Evolutionary conservation across 2,888 invertebrate species (phyloP).

Genomic region (Osmoderma eremita): DNA sequence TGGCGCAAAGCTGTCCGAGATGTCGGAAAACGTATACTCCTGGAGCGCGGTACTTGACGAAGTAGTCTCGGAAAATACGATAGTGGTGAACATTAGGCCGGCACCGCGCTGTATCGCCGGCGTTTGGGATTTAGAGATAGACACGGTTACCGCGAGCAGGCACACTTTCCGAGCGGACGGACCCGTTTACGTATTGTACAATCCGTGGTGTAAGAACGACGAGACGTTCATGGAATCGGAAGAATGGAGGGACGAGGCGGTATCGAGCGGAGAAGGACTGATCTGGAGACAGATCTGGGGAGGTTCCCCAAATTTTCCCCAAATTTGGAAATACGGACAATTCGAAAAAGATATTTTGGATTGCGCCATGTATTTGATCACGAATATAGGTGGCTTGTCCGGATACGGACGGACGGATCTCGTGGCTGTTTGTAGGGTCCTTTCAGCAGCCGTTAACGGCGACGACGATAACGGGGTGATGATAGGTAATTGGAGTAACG

Average conservation of each 20-base stretch:
- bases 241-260: constrained; percentile 73
- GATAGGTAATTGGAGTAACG: constrained; percentile 83
- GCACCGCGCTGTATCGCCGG: constrained; percentile 65
- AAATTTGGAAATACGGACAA: constrained; percentile 81
- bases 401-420: constrained; percentile 78
- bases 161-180: constrained; percentile 75
- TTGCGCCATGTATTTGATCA: constrained; percentile 72
- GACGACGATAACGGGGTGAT: constrained; percentile 85
- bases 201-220: constrained; percentile 81
- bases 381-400: constrained; percentile 69
- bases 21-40: constrained; percentile 70
- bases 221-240: constrained; percentile 76
- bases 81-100: constrained; percentile 70
- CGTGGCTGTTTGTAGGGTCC: constrained; percentile 75
- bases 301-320: constrained; percentile 75
- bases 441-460: constrained; percentile 84
- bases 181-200: constrained; percentile 80
- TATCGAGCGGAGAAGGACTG: constrained; percentile 77
- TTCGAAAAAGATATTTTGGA: constrained; percentile 75
- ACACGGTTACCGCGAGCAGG: constrained; percentile 66
- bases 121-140: constrained; percentile 40
- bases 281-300: constrained; percentile 82
- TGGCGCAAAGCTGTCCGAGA: constrained; percentile 75
- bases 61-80: constrained; percentile 70
- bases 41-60: constrained; percentile 82